Conservation (phyloP, 2,113 vertebrate species). For the Xiphophorus couchianus region DNA sequence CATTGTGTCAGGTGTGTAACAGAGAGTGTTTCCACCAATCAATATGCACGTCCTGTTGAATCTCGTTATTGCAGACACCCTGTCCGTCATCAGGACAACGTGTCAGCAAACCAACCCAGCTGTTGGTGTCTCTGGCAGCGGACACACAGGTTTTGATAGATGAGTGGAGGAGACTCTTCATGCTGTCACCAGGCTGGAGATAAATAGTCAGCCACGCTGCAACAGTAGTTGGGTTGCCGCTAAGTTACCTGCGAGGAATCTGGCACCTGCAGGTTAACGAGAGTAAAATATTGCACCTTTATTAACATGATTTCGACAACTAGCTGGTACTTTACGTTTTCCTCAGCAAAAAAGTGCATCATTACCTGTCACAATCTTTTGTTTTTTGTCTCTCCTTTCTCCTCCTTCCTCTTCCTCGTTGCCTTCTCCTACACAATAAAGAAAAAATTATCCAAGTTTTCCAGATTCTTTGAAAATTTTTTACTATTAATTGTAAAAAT, state of each 20-base stretch:
- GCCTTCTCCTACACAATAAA: conserved; percentile 63
- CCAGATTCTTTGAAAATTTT: background rate
- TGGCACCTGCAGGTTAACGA: conserved; percentile 73
- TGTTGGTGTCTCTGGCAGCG: conserved; percentile 59
- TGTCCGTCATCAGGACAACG: conserved; percentile 44
- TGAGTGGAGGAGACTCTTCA: conserved; percentile 62
- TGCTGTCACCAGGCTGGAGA: conserved; percentile 65
- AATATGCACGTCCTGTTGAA: conserved; percentile 64
- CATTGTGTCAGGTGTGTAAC: conserved; percentile 59
- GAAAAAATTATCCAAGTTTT: background rate
- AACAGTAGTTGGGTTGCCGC: conserved; percentile 46
- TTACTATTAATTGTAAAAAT: background rate
- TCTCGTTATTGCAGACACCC: conserved; percentile 56
- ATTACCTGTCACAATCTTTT: conserved; percentile 80
- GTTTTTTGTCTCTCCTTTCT: conserved; percentile 78
- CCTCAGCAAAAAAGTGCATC: background rate
- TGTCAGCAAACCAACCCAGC: conserved; percentile 63
- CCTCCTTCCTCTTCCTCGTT: conserved; percentile 75
- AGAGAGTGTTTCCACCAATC: conserved; percentile 60
- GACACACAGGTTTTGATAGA: conserved; percentile 53
- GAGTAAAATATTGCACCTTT: background rate
- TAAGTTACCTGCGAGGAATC: conserved; percentile 81
- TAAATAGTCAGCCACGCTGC: conserved; percentile 64
- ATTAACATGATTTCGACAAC: background rate
- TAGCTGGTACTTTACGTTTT: background rate